Evolutionary conservation across 2,888 invertebrate species (phyloP).

Genomic region (Hirudinaria manillensis): DNA sequence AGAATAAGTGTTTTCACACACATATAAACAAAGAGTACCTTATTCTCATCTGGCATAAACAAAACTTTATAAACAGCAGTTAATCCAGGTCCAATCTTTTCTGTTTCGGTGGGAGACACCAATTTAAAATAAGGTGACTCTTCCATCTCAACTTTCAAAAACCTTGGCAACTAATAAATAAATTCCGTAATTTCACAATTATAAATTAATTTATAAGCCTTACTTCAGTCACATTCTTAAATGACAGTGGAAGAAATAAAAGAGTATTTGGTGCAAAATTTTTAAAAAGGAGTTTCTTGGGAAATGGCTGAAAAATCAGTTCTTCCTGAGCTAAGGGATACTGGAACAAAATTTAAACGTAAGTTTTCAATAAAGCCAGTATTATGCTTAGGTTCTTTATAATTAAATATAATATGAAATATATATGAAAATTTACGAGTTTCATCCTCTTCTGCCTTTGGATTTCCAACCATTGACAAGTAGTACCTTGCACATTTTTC

Average conservation of each 20-base stretch:
- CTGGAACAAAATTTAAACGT: slow-evolving; percentile 50
- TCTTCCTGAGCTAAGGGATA: slow-evolving; percentile 46
- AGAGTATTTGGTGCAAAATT: slow-evolving; percentile 52
- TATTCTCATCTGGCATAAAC: slow-evolving; percentile 60
- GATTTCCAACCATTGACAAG: slow-evolving; percentile 52
- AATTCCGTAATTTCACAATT: too few relatives aligned
- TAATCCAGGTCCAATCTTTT: slow-evolving; percentile 68
- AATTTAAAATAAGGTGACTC: slow-evolving; percentile 55
- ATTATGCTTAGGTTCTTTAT: not conserved
- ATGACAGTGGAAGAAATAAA: slow-evolving; percentile 52
- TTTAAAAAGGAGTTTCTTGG: slow-evolving; percentile 54
- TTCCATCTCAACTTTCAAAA: slow-evolving; percentile 53
- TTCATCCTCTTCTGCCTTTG: slow-evolving; percentile 52
- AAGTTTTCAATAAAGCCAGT: not conserved
- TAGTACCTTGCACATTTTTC: slow-evolving; percentile 53
- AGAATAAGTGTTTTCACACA: too few relatives aligned
- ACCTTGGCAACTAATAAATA: slow-evolving; percentile 49
- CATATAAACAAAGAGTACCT: slow-evolving; percentile 44
- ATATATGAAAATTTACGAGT: not conserved
- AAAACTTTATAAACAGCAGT: slow-evolving; percentile 61
- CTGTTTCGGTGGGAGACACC: slow-evolving; percentile 51
- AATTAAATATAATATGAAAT: not conserved
- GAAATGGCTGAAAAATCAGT: slow-evolving; percentile 55
- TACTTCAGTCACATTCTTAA: slow-evolving; percentile 55
- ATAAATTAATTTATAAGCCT: not conserved